A percentile compares a stretch with the other conserved stretches of the same genome.
Evolutionary conservation across 1,140 invertebrate species (phyloP).

Genomic region (Drosophila orosa): DNA sequence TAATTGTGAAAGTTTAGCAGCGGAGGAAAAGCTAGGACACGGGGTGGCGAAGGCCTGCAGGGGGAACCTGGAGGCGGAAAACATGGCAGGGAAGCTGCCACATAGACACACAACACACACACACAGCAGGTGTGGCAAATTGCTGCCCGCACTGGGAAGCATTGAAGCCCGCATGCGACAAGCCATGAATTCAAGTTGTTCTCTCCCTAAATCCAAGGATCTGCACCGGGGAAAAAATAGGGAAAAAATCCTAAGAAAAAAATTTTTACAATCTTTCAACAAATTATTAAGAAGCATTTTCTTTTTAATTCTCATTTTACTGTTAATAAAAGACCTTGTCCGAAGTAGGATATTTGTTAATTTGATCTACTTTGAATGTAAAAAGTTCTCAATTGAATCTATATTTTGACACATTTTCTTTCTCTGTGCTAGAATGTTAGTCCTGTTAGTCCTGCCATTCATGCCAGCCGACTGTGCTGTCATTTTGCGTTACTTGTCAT

Average conservation of each 20-base stretch:
- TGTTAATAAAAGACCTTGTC: no score
- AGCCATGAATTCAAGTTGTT: conserved; percentile 47
- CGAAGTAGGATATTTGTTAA: background rate
- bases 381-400: background rate
- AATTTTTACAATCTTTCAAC: background rate
- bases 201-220: conserved; percentile 5
- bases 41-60: background rate
- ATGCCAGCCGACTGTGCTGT: conserved; percentile 57
- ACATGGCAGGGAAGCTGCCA: conserved; percentile 9
- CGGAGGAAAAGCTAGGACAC: conserved; percentile 15
- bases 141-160: conserved; percentile 59
- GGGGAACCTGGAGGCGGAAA: background rate
- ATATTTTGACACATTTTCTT: background rate
- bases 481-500: conserved; percentile 77
- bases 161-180: conserved; percentile 52
- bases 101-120: conserved; percentile 29
- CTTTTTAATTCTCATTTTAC: no score
- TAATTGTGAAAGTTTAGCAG: conserved; percentile 77
- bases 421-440: conserved; percentile 8
- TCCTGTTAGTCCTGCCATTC: conserved; percentile 37
- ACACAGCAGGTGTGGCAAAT: conserved; percentile 77
- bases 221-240: conserved; percentile 4
- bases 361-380: background rate
- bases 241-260: background rate
- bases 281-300: background rate